Evolutionary conservation across 2,797 vertebrate species (phyloP).

Genomic region (Melanotaenia maccullochi): DNA sequence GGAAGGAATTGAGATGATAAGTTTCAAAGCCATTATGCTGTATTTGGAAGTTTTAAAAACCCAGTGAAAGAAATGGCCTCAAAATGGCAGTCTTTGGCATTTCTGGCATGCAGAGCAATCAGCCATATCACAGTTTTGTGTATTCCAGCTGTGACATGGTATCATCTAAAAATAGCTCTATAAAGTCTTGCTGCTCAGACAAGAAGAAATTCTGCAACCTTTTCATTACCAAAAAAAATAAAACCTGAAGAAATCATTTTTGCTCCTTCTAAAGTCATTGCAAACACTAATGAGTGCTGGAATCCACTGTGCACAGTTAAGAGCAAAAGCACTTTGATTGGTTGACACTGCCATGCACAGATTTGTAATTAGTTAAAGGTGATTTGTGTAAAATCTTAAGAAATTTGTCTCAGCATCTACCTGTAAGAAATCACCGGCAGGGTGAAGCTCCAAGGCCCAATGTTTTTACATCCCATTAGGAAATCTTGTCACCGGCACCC

Average conservation of each 20-base stretch:
- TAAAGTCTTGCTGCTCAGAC: slow-evolving; percentile 8
- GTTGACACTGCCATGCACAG: slow-evolving; percentile 9
- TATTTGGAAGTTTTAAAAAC: slow-evolving; percentile 23
- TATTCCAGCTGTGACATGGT: slow-evolving; percentile 22
- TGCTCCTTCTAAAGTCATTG: slow-evolving; percentile 7
- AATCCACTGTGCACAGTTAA: slow-evolving; percentile 3
- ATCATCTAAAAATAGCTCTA: slow-evolving; percentile 14
- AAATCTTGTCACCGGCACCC: slow-evolving; percentile 13
- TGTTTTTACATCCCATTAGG: slow-evolving; percentile 20
- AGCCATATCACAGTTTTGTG: neutral
- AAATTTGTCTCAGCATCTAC: slow-evolving; percentile 38
- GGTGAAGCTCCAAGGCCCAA: slow-evolving; percentile 52
- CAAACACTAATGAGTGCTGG: slow-evolving; percentile 22
- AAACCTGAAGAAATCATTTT: slow-evolving; percentile 11
- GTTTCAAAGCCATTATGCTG: slow-evolving; percentile 5
- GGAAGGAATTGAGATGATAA: slow-evolving; percentile 3
- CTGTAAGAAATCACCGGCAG: slow-evolving; percentile 55
- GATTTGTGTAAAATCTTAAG: slow-evolving; percentile 38
- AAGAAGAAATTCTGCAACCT: neutral
- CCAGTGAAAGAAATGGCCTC: slow-evolving; percentile 14
- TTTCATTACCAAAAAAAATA: slow-evolving; percentile 13
- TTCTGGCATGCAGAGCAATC: slow-evolving; percentile 24
- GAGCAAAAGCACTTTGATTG: slow-evolving; percentile 11
- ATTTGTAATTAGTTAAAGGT: slow-evolving; percentile 32
- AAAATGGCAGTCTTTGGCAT: slow-evolving; percentile 2